Evolutionary conservation across 2,888 invertebrate genomes (phyloP), one percentile per base, ranked within the genome.

Genomic region (Drosophila multiciliata): DNA sequence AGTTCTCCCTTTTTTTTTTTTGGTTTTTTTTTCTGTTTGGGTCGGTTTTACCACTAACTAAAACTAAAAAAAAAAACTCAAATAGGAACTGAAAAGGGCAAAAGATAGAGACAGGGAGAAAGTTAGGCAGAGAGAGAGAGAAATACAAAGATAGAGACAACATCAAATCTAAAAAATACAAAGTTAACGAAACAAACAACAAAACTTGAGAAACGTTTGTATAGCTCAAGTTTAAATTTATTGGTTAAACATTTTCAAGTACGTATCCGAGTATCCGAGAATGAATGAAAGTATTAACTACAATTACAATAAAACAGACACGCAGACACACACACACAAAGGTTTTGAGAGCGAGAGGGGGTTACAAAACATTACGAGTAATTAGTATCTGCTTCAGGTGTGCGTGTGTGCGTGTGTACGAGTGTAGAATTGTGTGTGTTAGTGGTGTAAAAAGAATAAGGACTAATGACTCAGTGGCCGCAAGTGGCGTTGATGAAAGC

Each of bases 211-310:
- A 67, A 38, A 66, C 53, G 33, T 74, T 65, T 54, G 65, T 60
- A 60, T 60, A 70, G 52, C 62, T 78, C 59, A 64, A 74, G 48
- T 75, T 63, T 20, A 61, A 66, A 73, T 66, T 66, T 66, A 58
- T 78, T 75, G 75, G 66, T 79, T 69, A 74, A 69, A 78, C 74
- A 77, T 74, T 77, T 62, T 69, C 70, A 61, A 65, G 42, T 40
- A 61, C 45, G 20, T 23, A n/a, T 48, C n/a, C n/a, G n/a, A n/a
- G 54, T 15, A 54, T 29, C 48, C 55, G 15, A 59, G 48, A 49
- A 42, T 26, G 48, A 58, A 35, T 40, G 65, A 52, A 20, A 33
- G 33, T 50, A 73, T 50, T 65, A 58, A 73, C 76, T 76, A 78
- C 74, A 54, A 62, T 54, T 26, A 54, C 54, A 42, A 38, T n/a